Evolutionary conservation across 2,888 invertebrate species (phyloP).

Genomic region (Diarsia mendica): DNA sequence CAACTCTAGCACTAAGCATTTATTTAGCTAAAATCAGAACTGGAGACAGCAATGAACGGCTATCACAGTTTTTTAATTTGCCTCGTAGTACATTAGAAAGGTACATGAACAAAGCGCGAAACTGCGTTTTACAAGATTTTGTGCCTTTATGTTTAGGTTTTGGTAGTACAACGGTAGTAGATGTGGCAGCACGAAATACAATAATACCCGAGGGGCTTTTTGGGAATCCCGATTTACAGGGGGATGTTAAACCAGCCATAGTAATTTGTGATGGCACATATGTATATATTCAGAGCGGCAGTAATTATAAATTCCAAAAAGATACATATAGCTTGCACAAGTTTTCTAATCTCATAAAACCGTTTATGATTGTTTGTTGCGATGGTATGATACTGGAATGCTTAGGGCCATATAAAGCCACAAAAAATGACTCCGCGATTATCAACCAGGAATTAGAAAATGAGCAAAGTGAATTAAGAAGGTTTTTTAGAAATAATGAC

Average conservation of each 20-base stretch:
- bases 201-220: neutral
- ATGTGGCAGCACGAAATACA: conserved; percentile 4
- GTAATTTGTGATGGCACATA: neutral
- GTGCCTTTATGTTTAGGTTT: conserved; percentile 6
- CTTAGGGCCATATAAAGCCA: neutral
- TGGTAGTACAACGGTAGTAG: conserved; percentile 10
- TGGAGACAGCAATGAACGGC: conserved; percentile 1
- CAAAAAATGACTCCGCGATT: neutral
- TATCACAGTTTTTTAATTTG: conserved; percentile 1
- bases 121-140: conserved; percentile 5
- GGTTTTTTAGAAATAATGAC: conserved; percentile 1
- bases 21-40: neutral
- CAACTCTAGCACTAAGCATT: no score
- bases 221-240: neutral
- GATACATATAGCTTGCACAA: no score
- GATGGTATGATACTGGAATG: conserved; percentile 1
- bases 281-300: neutral
- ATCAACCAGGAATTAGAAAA: no score
- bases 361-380: conserved; percentile 2
- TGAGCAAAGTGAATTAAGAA: neutral
- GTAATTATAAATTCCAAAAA: neutral
- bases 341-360: conserved; percentile 1
- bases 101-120: conserved; percentile 1
- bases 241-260: neutral
- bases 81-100: conserved; percentile 5